Conservation (phyloP, 2,797 vertebrate genomes). For the Sciurus carolinensis region DNA sequence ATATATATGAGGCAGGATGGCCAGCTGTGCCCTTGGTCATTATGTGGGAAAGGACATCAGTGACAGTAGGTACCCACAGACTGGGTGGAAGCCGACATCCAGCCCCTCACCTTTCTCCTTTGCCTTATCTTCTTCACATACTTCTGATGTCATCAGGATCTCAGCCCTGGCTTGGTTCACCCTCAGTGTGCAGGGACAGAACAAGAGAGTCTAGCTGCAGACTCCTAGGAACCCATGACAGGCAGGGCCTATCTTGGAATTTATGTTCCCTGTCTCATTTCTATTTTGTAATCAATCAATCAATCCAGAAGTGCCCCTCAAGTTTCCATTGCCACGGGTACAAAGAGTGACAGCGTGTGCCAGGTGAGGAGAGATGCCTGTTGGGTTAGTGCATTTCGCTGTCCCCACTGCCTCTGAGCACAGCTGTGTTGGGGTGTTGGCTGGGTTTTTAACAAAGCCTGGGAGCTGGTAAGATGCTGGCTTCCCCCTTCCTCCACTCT, state of each 20-base stretch:
- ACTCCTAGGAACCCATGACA: background rate
- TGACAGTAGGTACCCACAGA: background rate
- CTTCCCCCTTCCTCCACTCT: background rate
- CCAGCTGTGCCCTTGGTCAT: fast-evolving
- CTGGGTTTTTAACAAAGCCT: background rate
- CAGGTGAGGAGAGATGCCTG: background rate
- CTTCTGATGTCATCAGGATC: background rate
- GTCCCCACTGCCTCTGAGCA: background rate
- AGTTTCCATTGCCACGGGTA: background rate
- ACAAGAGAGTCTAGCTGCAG: background rate
- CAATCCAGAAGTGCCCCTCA: background rate
- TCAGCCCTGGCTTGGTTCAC: fast-evolving
- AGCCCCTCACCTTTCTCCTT: background rate
- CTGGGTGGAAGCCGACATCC: background rate
- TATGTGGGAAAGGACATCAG: background rate
- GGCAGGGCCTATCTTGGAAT: background rate
- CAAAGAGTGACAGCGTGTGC: background rate
- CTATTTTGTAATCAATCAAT: background rate
- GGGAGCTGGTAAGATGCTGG: background rate
- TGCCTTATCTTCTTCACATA: background rate
- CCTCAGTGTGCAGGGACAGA: too few species aligned
- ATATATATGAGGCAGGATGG: background rate
- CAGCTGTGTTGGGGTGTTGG: background rate
- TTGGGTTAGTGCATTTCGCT: background rate
- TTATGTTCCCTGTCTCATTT: background rate